Conservation (phyloP, 2,113 vertebrate species). For the Brienomyrus longianalis region DNA sequence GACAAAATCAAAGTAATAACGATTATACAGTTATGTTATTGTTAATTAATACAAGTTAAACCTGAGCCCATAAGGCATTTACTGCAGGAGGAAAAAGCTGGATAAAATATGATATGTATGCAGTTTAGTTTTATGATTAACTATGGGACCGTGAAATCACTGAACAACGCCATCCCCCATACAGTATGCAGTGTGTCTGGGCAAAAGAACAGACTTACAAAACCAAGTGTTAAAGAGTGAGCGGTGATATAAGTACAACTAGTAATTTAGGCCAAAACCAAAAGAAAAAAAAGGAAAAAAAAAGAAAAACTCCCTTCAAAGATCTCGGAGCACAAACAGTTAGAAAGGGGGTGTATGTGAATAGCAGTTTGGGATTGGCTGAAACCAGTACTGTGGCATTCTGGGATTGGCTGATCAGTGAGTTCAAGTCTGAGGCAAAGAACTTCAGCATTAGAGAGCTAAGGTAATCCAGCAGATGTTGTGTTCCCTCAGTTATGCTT, state of each 20-base stretch:
- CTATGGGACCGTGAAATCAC: background rate
- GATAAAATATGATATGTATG: background rate
- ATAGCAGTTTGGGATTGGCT: constrained; percentile 29
- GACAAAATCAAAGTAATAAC: background rate
- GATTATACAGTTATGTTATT: background rate
- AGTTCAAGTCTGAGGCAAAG: background rate
- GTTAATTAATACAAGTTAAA: background rate
- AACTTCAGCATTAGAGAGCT: background rate
- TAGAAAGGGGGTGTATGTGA: constrained; percentile 15
- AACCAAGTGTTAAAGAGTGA: background rate
- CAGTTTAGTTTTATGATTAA: background rate
- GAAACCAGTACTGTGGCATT: constrained; percentile 12
- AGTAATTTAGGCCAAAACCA: background rate
- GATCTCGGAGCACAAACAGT: background rate
- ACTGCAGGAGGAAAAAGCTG: background rate
- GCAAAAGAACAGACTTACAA: background rate
- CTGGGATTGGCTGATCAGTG: background rate
- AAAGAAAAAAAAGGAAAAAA: background rate
- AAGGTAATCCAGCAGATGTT: background rate
- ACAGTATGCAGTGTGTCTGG: background rate
- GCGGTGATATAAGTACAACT: background rate
- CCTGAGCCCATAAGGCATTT: background rate
- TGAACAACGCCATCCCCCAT: background rate
- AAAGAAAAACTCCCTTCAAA: background rate
- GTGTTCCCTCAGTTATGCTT: background rate